A percentile compares a stretch with the other conserved stretches of the same genome.
Evolutionary conservation across 1,140 invertebrate genomes (phyloP).

Genomic region (Achatina immaculata): DNA sequence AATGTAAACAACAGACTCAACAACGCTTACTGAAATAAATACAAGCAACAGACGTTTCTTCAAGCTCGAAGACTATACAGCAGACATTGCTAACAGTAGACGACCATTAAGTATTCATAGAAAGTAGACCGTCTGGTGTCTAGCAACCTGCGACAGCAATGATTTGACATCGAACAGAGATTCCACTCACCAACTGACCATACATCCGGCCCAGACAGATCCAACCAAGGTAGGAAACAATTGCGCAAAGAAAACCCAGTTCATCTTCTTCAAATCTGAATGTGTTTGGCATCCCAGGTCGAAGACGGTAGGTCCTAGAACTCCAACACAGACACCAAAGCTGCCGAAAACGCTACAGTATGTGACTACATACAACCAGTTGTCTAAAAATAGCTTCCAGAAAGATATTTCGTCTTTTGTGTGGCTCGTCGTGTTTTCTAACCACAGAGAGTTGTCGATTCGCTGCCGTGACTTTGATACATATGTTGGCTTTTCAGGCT

Average conservation of each 20-base stretch:
- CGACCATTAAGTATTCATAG: too few species aligned
- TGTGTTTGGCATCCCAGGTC: conserved; percentile 73
- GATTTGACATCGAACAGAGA: too few species aligned
- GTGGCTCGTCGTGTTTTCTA: conserved; percentile 39
- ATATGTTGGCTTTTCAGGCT: neutral
- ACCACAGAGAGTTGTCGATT: conserved; percentile 12
- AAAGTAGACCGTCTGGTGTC: too few species aligned
- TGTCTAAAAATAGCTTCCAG: conserved; percentile 68
- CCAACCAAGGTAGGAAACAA: conserved; percentile 73
- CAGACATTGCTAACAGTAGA: too few species aligned
- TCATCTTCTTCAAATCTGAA: conserved; percentile 71
- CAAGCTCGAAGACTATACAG: too few species aligned
- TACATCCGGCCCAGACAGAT: conserved; percentile 71
- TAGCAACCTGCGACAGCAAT: too few species aligned
- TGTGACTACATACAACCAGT: conserved; percentile 70
- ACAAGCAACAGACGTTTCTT: too few species aligned
- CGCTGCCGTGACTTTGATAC: neutral
- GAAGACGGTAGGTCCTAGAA: conserved; percentile 72
- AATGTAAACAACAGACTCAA: too few species aligned
- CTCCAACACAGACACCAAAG: conserved; percentile 74
- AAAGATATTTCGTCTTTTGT: conserved; percentile 55
- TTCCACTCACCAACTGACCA: conserved; percentile 70
- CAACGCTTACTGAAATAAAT: too few species aligned
- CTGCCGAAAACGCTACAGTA: conserved; percentile 73
- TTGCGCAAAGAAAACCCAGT: conserved; percentile 74